phyloP scores from a whole-genome alignment of 1,140 invertebrate genomes.

The Tetragnatha versicolor region DNA sequence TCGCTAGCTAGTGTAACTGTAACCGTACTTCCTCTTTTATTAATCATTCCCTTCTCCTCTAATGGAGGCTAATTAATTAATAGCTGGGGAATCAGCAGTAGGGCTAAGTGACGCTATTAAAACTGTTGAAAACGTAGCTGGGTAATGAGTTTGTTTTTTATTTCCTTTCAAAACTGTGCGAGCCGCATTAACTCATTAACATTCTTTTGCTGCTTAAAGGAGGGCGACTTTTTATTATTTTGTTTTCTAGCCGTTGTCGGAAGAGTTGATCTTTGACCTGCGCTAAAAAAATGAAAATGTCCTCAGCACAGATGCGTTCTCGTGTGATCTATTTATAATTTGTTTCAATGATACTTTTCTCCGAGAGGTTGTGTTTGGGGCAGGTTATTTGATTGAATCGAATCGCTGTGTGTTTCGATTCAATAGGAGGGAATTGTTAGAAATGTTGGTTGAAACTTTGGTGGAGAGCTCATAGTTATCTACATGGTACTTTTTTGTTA shows the following conservation, averaged over 20 bases:
- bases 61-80: conserved; percentile 6
- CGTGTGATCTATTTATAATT: too few species aligned
- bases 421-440: too few species aligned
- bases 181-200: neutral
- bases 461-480: too few species aligned
- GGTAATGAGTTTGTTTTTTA: neutral
- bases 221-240: neutral
- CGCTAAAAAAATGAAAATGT: neutral
- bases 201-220: neutral
- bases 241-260: neutral
- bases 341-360: too few species aligned
- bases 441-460: too few species aligned
- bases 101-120: neutral
- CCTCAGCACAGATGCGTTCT: too few species aligned
- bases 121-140: neutral
- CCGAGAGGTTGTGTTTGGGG: too few species aligned
- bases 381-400: too few species aligned
- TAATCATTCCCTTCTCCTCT: conserved; percentile 4
- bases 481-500: too few species aligned
- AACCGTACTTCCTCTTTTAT: too few species aligned
- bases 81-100: neutral
- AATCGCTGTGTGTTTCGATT: too few species aligned
- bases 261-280: neutral
- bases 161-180: neutral
- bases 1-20: too few species aligned